Base-by-base conservation (phyloP, 2,888 invertebrate genomes). In the Harpalus rufipes region DNA sequence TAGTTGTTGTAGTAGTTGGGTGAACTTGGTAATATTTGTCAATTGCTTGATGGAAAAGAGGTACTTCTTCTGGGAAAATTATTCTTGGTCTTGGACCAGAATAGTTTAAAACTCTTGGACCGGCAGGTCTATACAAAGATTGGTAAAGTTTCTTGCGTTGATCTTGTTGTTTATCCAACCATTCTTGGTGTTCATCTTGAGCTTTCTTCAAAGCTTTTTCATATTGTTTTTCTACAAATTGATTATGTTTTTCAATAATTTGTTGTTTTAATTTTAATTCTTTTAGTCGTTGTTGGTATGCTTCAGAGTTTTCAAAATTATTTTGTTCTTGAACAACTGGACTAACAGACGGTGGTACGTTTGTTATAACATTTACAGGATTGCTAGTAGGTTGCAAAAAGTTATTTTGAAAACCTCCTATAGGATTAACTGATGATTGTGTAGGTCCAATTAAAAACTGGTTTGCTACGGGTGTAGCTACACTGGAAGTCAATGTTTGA, bases 141-240 rank as follows among this genome's bases (percentile, higher is more conserved):
- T 91, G 89, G 86, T 91, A 92, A 68, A 91, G 89, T 86, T 93
- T 93, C 86, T 93, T 90, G 84, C 93, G 92, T 87, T 93, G 94
- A 32, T 94, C 94, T 5, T 95, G 94, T 89, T 96, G 96, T 86
- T 94, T 94, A 86, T 93, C 93, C 0, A 95, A 87, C 88, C 95
- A 95, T 85, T 95, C 94, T 87, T 94, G 93, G 87, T 96, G 96
- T 39, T 95, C 92, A 87, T 94, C 93, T 86, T 95, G 93, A 0
- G 95, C 94, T 88, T 96, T 96, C 88, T 95, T 95, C 88, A 96
- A 94, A 63, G 95, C 95, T 87, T 95, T 95, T 87, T 96, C 94
- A 87, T 96, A 96, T 88, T 96, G 96, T 88, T 95, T 96, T 88
- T 96, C 96, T 4, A 95, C 93, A 87, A 96, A 94, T 87, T 96